Conservation (phyloP, 1,140 invertebrate genomes). For the Megathymus violae region DNA sequence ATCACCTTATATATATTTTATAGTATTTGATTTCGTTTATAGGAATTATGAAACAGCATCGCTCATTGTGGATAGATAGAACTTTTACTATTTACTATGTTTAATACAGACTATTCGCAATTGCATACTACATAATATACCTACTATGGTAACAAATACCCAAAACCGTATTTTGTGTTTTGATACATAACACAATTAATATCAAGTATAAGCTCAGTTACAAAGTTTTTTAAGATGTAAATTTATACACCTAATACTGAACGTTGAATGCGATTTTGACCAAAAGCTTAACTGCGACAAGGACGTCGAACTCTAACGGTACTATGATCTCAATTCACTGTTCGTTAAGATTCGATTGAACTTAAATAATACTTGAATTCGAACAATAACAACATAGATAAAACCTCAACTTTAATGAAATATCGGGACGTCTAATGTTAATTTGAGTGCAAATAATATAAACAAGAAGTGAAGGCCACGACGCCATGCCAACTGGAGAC, state of each 20-base stretch:
- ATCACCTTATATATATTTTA: too few species aligned
- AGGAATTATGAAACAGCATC: too few species aligned
- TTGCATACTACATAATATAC: too few species aligned
- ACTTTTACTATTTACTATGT: too few species aligned
- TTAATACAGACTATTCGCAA: too few species aligned
- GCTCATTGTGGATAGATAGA: too few species aligned
- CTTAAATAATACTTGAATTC: conserved; percentile 3
- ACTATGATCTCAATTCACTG: conserved; percentile 62
- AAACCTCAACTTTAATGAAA: not conserved
- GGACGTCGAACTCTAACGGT: conserved; percentile 74
- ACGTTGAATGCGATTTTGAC: not conserved
- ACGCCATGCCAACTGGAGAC: conserved; percentile 48
- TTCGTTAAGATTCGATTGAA: conserved; percentile 22
- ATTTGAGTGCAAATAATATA: too few species aligned
- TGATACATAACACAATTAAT: too few species aligned
- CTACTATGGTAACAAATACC: too few species aligned
- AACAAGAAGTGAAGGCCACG: conserved; percentile 11
- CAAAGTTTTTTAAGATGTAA: not conserved
- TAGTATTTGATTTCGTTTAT: too few species aligned
- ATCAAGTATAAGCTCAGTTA: not conserved
- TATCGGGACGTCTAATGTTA: not conserved
- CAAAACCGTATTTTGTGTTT: too few species aligned
- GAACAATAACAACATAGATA: not conserved
- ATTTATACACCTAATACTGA: not conserved
- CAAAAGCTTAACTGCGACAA: conserved; percentile 47